Base-by-base conservation (phyloP, 2,888 invertebrate genomes). In the Neuroscelio doddi region DNA sequence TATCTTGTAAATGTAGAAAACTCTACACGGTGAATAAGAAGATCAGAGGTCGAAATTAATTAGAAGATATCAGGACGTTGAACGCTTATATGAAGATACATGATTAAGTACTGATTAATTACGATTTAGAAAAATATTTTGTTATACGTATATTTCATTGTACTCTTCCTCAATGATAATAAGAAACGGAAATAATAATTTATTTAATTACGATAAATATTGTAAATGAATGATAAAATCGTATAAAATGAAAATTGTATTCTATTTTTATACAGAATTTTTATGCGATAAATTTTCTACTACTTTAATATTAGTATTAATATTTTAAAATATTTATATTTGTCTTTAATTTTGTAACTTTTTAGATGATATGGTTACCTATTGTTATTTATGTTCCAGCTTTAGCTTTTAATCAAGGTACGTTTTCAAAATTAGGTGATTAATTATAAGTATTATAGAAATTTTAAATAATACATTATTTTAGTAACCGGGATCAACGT, bases 401-500 rank as follows among this genome's bases (percentile, higher is more conserved):
- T 0, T 81, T 93, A 73, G 92, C 93, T 26, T 92, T 93, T 78
- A 93, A 92, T 86, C 92, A 92, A 89, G 92, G 92, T 92, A 86
- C 21, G 17, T 24, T 24, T 29, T 27, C 16, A 38, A 49, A 14
- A 17, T 26, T 12, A 16, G 16, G n/a, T n/a, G 1, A 5, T 17
- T 39, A 30, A 42, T n/a, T 57, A 49, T 64, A 3, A 30, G 10
- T 30, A 10, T 30, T 30, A 10, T n/a, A 42, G 0, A 10, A 4
- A 30, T 32, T 45, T 46, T 36, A 55, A 67, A 63, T 34, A 39
- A 61, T 16, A 10, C n/a, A 14, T 44, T 26, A 56, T 87, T 89
- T 69, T 85, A 93, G 95, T 95, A 15, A 95, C 95, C 64, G 95
- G 94, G 44, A 89, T 95, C 7, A 90, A 92, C 74, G 89, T 94